Evolutionary conservation across 1,140 invertebrate genomes (phyloP), one percentile per base, ranked within the genome.

Genomic region (Leptopilina clavipes): DNA sequence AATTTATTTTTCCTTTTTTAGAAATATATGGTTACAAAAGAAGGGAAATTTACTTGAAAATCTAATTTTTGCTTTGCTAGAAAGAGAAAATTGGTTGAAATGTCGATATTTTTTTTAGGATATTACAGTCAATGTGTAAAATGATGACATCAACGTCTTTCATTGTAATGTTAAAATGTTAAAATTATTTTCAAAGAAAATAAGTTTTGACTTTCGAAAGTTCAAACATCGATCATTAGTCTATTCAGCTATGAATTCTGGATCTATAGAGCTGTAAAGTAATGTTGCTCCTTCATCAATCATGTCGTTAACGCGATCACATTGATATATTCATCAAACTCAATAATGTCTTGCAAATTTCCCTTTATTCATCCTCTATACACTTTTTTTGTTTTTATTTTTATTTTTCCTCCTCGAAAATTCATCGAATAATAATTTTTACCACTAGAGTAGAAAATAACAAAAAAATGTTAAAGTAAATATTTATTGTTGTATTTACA

Each of bases 181-280:
- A 25, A 59, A 18, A 59, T 22, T 59, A 59, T 22, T 59, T 22
- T 14, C 1, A 12, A 25, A 25, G 54, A 25, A 59, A 59, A 25
- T 59, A 1, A 3, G 56, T 59, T 59, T 59, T 11, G 9, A 59
- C 19, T 59, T 25, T 25, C 18, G 3, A 10, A 19, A 22, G 9
- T 59, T 59, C 56, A 59, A 19, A 14, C 56, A 59, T 59, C 56
- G 56, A 59, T 59, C 56, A 52, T 59, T 14, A 6, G 56, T 59
- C 22, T 12, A 59, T 59, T 25, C 19, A 59, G 19, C 18, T 59
- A 22, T n/a, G n/a, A 59, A 59, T 59, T 59, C 56, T 19, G 11
- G 19, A 25, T 22, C 11, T 59, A n/a, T n/a, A n/a, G n/a, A 10
- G 19, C 56, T 25, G n/a, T n/a, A n/a, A n/a, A 25, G 22, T 5